These are phyloP conservation scores for Drosophila prosaltans DNA, from an alignment of 1,140 invertebrate genomes.

Conservation along the genomic window DNA sequence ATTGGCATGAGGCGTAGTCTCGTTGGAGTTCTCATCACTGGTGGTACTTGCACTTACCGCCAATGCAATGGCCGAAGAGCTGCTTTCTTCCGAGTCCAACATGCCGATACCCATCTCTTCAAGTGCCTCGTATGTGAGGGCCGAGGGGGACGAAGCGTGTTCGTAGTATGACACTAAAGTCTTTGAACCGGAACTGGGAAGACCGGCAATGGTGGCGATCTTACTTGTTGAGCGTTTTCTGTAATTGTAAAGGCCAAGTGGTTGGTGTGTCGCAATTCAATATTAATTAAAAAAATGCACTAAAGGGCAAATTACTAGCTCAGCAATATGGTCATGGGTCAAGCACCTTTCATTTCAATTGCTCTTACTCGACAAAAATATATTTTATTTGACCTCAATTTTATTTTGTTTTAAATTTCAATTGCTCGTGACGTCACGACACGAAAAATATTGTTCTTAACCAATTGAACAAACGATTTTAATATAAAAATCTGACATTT, in stretches of 20 bases:
- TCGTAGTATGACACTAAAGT: slow-evolving; percentile 49
- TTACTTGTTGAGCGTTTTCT: slow-evolving; percentile 72
- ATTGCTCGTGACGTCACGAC: slow-evolving; percentile 58
- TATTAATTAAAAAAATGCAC: slow-evolving; percentile 48
- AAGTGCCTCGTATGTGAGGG: slow-evolving; percentile 66
- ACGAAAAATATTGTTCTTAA: background rate
- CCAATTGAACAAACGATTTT: too few species aligned
- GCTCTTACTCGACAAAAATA: slow-evolving; percentile 31
- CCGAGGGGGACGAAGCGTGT: slow-evolving; percentile 65
- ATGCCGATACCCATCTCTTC: slow-evolving; percentile 82
- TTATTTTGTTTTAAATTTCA: slow-evolving; percentile 22
- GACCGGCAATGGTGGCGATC: slow-evolving; percentile 23
- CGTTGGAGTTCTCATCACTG: slow-evolving; percentile 80
- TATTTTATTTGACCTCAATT: slow-evolving; percentile 49
- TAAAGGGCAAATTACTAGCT: slow-evolving; percentile 35
- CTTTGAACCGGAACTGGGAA: slow-evolving; percentile 44
- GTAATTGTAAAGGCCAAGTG: slow-evolving; percentile 17
- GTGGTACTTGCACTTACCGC: slow-evolving; percentile 60
- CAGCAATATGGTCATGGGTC: slow-evolving; percentile 53
- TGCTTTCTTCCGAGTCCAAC: slow-evolving; percentile 81
- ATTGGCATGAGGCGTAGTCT: slow-evolving; percentile 65
- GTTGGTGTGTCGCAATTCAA: background rate
- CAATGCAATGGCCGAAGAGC: slow-evolving; percentile 72
- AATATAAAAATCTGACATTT: background rate
- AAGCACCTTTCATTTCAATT: slow-evolving; percentile 58